Evolutionary conservation across 2,888 invertebrate genomes (phyloP).

Genomic region (Idaea aversata): DNA sequence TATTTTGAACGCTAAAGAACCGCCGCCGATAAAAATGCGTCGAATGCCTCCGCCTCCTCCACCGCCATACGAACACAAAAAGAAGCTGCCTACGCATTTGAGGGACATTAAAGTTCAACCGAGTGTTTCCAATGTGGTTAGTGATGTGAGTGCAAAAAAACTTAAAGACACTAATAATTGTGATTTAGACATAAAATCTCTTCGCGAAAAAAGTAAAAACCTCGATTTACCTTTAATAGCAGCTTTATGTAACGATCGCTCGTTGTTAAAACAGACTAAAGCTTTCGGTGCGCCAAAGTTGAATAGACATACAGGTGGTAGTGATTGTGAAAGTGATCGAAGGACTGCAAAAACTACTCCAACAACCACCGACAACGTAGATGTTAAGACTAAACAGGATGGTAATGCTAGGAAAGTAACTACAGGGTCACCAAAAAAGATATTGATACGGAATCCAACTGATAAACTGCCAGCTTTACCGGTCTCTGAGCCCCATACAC

Average conservation of each 20-base stretch:
- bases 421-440: slow-evolving; percentile 80
- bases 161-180: slow-evolving; percentile 63
- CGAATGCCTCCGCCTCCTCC: slow-evolving; percentile 79
- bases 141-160: slow-evolving; percentile 58
- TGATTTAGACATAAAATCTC: slow-evolving; percentile 87
- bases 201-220: slow-evolving; percentile 93
- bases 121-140: slow-evolving; percentile 40
- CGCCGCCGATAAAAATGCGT: slow-evolving; percentile 73
- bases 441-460: slow-evolving; percentile 84
- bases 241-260: slow-evolving; percentile 95
- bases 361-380: slow-evolving; percentile 71
- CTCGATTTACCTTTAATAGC: slow-evolving; percentile 95
- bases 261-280: slow-evolving; percentile 92
- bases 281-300: slow-evolving; percentile 89
- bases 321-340: slow-evolving; percentile 72
- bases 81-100: slow-evolving; percentile 79
- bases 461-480: slow-evolving; percentile 87
- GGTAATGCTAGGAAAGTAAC: slow-evolving; percentile 83
- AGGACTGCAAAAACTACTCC: slow-evolving; percentile 67
- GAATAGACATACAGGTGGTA: slow-evolving; percentile 57
- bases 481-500: slow-evolving; percentile 73
- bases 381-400: slow-evolving; percentile 68
- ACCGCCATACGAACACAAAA: slow-evolving; percentile 75
- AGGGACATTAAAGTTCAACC: slow-evolving; percentile 53
- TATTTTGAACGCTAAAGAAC: slow-evolving; percentile 82